Conservation (phyloP, 2,888 invertebrate species). For the Furcula furcula region DNA sequence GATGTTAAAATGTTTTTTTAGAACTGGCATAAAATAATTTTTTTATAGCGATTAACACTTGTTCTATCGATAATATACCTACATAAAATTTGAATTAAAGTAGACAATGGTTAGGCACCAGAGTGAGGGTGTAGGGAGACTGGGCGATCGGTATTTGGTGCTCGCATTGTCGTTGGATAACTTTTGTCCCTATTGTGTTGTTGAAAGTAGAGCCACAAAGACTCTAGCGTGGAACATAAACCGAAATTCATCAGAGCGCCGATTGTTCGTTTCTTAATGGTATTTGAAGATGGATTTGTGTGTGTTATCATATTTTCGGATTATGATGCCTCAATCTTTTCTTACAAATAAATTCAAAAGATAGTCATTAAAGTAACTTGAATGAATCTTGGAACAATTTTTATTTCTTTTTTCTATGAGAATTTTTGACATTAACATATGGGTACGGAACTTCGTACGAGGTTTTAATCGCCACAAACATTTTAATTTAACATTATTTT, state of each 20-base stretch:
- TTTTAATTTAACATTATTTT: too few species aligned
- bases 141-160: slow-evolving; percentile 81
- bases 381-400: too few species aligned
- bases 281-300: slow-evolving; percentile 55
- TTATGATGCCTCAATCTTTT: too few species aligned
- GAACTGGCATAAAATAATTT: too few species aligned
- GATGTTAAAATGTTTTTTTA: too few species aligned
- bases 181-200: slow-evolving; percentile 82
- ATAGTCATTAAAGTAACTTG: too few species aligned
- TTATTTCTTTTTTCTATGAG: too few species aligned
- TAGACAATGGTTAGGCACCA: slow-evolving; percentile 75
- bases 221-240: slow-evolving; percentile 75
- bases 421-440: too few species aligned
- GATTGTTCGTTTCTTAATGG: slow-evolving; percentile 76
- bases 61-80: slow-evolving; percentile 66
- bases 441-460: too few species aligned
- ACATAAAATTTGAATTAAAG: slow-evolving; percentile 77
- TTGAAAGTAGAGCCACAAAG: slow-evolving; percentile 80
- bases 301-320: slow-evolving; percentile 25
- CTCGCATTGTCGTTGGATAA: slow-evolving; percentile 82
- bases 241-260: slow-evolving; percentile 79
- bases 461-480: too few species aligned
- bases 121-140: slow-evolving; percentile 48
- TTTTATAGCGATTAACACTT: too few species aligned
- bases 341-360: too few species aligned